Conservation (phyloP, 2,888 invertebrate genomes). For the Campaea margaritaria region DNA sequence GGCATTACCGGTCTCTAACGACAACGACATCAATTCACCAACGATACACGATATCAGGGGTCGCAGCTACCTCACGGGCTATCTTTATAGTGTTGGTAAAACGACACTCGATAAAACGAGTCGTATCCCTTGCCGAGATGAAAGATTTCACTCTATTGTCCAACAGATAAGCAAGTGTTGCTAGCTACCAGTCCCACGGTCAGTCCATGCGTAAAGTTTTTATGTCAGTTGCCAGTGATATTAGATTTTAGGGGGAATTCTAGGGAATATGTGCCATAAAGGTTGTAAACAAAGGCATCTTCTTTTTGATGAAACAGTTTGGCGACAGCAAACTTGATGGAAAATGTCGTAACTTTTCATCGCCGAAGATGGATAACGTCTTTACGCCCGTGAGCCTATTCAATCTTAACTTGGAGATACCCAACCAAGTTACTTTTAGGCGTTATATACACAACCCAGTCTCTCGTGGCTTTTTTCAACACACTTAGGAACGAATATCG, state of each 20-base stretch:
- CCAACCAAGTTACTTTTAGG: neutral
- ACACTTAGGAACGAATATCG: too few relatives aligned
- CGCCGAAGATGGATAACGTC: slow-evolving; percentile 8
- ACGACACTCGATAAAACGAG: slow-evolving; percentile 32
- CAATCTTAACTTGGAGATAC: slow-evolving; percentile 8
- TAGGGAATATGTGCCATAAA: slow-evolving; percentile 5
- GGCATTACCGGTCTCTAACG: slow-evolving; percentile 17
- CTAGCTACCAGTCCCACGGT: slow-evolving; percentile 10
- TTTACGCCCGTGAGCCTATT: slow-evolving; percentile 17
- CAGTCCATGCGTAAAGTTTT: slow-evolving; percentile 23
- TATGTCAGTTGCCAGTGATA: slow-evolving; percentile 11
- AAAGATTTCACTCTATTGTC: slow-evolving; percentile 31
- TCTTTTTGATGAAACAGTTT: slow-evolving; percentile 15
- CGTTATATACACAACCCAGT: too few relatives aligned
- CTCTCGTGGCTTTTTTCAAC: too few relatives aligned
- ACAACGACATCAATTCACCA: slow-evolving; percentile 24
- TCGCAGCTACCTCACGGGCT: slow-evolving; percentile 17
- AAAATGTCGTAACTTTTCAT: slow-evolving; percentile 20
- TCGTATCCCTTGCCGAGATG: slow-evolving; percentile 33
- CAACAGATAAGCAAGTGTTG: slow-evolving; percentile 28
- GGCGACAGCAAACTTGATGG: slow-evolving; percentile 14
- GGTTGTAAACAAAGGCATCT: slow-evolving; percentile 22
- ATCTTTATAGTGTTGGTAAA: slow-evolving; percentile 35
- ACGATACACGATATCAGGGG: slow-evolving; percentile 31
- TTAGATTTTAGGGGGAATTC: slow-evolving; percentile 14